Percentiles rank a stretch among this genome's conserved stretches.
These are phyloP conservation scores for Coecobrya sp. DNA, from an alignment of 2,888 invertebrate genomes.

Conservation along the genomic window DNA sequence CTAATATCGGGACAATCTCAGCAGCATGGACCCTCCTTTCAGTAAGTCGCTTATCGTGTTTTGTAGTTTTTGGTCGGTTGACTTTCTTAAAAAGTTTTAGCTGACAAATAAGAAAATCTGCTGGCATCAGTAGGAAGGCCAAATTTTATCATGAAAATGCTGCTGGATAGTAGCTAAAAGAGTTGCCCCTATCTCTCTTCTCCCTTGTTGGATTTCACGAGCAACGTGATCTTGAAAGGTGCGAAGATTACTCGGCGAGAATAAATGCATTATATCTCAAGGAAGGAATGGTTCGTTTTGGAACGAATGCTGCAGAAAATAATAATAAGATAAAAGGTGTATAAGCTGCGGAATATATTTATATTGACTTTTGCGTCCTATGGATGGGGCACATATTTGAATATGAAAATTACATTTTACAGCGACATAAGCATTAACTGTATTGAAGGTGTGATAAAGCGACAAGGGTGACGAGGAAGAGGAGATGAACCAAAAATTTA, in stretches of 20 bases:
- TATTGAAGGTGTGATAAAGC: slow-evolving; percentile 59
- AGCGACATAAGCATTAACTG: not conserved
- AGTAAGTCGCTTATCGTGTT: slow-evolving; percentile 64
- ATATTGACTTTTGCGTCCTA: no score
- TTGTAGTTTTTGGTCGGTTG: not conserved
- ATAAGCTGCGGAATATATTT: no score
- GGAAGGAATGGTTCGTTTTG: no score
- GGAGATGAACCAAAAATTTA: slow-evolving; percentile 47
- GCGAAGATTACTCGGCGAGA: slow-evolving; percentile 36
- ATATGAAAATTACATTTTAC: not conserved
- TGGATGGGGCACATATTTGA: not conserved
- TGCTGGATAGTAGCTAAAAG: slow-evolving; percentile 29
- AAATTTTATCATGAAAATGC: slow-evolving; percentile 49
- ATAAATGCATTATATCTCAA: not conserved
- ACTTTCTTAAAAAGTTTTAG: slow-evolving; percentile 37
- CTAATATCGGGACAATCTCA: slow-evolving; percentile 23
- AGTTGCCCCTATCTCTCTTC: not conserved
- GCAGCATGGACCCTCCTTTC: slow-evolving; percentile 15
- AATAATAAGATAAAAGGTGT: no score
- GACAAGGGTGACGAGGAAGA: slow-evolving; percentile 56
- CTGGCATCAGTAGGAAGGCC: slow-evolving; percentile 35
- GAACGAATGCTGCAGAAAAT: no score
- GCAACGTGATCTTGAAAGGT: slow-evolving; percentile 68
- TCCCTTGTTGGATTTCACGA: slow-evolving; percentile 35
- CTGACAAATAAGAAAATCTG: slow-evolving; percentile 57